Conservation (phyloP, 2,113 vertebrate genomes). For the Laticauda laticaudata region DNA sequence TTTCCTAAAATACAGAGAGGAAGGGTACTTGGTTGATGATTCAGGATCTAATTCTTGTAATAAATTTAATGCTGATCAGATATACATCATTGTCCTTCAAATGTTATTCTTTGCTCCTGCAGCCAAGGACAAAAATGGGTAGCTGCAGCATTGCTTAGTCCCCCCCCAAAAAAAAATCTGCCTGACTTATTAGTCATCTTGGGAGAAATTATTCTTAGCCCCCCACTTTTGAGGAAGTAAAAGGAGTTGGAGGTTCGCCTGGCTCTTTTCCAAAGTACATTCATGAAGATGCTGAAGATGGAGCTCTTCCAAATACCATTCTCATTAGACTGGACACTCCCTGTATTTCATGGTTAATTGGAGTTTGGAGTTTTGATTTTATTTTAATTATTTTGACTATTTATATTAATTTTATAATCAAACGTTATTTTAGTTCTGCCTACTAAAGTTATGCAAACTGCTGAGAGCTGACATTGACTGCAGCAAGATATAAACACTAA, state of each 20-base stretch:
- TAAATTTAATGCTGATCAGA: not conserved
- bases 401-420: not conserved
- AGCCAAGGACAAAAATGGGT: not conserved
- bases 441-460: not conserved
- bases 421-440: not conserved
- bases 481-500: not conserved
- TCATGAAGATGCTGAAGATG: not conserved
- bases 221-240: not conserved
- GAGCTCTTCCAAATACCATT: not conserved
- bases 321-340: not conserved
- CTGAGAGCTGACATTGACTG: not conserved
- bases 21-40: not conserved
- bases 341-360: not conserved
- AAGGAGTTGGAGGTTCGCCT: not conserved
- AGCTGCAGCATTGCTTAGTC: not conserved
- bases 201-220: not conserved
- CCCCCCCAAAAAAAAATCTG: not conserved
- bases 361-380: not conserved
- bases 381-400: not conserved
- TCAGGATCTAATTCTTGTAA: not conserved
- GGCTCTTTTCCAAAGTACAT: not conserved
- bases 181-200: not conserved
- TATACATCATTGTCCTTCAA: not conserved
- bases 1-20: not conserved
- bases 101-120: not conserved